Base-by-base conservation (phyloP, 2,888 invertebrate genomes). In the Dromius quadrimaculatus region DNA sequence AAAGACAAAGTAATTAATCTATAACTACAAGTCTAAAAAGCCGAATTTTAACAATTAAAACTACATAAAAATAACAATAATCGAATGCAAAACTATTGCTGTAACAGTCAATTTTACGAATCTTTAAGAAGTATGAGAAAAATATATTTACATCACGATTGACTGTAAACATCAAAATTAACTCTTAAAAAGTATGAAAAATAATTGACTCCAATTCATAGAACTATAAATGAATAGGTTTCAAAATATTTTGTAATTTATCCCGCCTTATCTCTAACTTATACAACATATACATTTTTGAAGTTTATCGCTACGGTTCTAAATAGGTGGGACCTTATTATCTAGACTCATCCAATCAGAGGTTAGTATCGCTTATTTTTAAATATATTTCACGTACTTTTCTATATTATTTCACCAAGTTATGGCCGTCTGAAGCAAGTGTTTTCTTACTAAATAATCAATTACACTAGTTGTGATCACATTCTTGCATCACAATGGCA, bases 401-500 rank as follows among this genome's bases (percentile, higher is more conserved):
- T 63, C 11, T 38, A 43, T 68, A 57, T 41, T 57, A 68, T 68
- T 47, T 68, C 59, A 59, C 68, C 68, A 68, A 54, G 41, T 59
- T 68, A 68, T 68, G 68, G 68, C 68, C 68, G 36, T 68, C 43
- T 68, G 59, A 68, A 68, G 68, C 68, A 68, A 64, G 45, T 64
- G 62, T 62, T 9, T 64, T n/a, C 19, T 64, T 54, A 15, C 23
- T 54, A 28, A 41, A 54, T 54, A 54, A 54, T 54, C 28, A 47
- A 47, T 47, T 47, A 64, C 20, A 64, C 64, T 64, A 64, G 45
- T 50, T 68, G 59, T 68, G 68, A 68, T 68, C 68, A 68, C 68
- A 68, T 66, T 59, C 57, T 68, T 32, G 68, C 68, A 68, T 68
- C 57, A 68, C 68, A 68, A 68, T 68, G 68, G 68, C 68, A 68